Evolutionary conservation across 1,140 invertebrate species (phyloP).

Genomic region (Xylocopa sonorina): DNA sequence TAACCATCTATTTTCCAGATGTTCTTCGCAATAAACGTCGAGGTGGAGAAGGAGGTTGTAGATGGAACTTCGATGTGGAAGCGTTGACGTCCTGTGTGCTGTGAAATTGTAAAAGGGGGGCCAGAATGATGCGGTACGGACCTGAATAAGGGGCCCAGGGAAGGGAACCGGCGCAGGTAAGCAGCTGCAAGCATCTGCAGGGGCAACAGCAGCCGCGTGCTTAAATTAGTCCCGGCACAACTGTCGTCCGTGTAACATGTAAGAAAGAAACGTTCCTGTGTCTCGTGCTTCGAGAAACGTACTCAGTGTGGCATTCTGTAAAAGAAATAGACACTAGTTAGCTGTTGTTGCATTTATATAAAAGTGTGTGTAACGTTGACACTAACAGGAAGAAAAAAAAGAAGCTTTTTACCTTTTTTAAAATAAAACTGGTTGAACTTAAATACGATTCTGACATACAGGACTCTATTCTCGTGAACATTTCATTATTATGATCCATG

Average conservation of each 20-base stretch:
- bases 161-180: constrained; percentile 73
- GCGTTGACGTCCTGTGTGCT: too few species aligned
- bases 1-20: neutral
- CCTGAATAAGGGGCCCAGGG: constrained; percentile 42
- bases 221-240: constrained; percentile 81
- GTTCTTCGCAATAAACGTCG: fast-evolving
- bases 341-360: too few species aligned
- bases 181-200: constrained; percentile 75
- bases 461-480: too few species aligned
- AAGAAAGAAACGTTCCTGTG: constrained; percentile 20
- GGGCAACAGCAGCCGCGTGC: constrained; percentile 79
- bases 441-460: neutral
- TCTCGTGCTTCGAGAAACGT: neutral
- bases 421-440: too few species aligned
- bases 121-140: constrained; percentile 13
- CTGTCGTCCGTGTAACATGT: constrained; percentile 78
- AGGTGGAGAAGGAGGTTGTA: neutral
- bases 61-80: neutral
- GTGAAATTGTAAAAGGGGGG: neutral
- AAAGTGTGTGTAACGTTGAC: neutral
- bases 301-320: neutral
- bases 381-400: too few species aligned
- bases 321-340: neutral
- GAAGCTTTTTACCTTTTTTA: too few species aligned
- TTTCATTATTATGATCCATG: neutral